Evolutionary conservation across 2,797 vertebrate species (phyloP).

Genomic region (Spondyliosoma cantharus): DNA sequence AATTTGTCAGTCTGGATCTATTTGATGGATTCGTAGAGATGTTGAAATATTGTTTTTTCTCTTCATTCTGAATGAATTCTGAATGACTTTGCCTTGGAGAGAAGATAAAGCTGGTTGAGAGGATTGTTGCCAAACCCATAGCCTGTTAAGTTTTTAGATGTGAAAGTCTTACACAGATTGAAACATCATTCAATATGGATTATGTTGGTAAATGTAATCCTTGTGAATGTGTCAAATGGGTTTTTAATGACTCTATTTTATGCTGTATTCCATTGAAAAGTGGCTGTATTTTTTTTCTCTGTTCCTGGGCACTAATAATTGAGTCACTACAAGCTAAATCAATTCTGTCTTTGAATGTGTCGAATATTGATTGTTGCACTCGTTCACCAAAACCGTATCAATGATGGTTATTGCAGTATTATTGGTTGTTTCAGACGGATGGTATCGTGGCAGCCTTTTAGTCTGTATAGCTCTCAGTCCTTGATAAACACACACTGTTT

Average conservation of each 20-base stretch:
- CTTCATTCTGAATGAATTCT: conserved; percentile 1
- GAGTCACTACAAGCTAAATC: not conserved
- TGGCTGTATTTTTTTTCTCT: not conserved
- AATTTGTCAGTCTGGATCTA: not conserved
- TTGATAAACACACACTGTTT: conserved; percentile 1
- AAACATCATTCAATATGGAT: not conserved
- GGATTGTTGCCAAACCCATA: not conserved
- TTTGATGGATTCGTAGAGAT: not conserved
- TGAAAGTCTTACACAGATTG: not conserved
- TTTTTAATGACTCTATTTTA: conserved; percentile 3
- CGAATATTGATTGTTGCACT: not conserved
- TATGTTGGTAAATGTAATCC: not conserved
- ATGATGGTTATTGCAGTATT: not conserved
- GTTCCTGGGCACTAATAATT: not conserved
- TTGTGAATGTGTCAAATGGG: not conserved
- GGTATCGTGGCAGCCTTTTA: not conserved
- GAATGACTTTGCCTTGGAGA: not conserved
- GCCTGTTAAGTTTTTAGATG: not conserved
- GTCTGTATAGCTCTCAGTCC: not conserved
- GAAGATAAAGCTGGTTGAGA: conserved; percentile 6
- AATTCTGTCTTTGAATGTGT: not conserved
- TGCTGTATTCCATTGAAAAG: not conserved
- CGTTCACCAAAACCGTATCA: conserved; percentile 7
- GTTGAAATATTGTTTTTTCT: not conserved
- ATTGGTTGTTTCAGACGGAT: not conserved